A percentile compares a stretch with the other conserved stretches of the same genome.
phyloP scores from a whole-genome alignment of 2,113 vertebrate species.

The Nipponia nippon region DNA sequence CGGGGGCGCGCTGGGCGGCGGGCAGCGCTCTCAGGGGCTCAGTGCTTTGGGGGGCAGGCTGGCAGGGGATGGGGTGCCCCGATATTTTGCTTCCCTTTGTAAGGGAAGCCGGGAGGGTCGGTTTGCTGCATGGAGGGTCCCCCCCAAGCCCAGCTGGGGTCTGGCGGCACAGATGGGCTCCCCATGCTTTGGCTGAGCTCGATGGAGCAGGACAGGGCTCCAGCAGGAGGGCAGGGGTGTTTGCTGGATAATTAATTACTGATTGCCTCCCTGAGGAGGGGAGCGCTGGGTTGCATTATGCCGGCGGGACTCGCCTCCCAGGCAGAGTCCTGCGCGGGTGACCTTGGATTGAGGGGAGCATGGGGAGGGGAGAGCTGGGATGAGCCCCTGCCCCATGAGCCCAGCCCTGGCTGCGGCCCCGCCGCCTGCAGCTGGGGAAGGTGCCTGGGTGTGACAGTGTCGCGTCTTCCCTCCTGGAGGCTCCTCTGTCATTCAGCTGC shows the following conservation, averaged over 20 bases:
- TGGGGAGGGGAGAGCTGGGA: background rate
- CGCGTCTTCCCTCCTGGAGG: background rate
- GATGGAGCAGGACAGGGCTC: background rate
- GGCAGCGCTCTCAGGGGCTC: background rate
- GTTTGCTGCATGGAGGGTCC: background rate
- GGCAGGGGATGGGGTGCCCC: background rate
- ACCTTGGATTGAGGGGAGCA: background rate
- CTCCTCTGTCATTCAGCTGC: background rate
- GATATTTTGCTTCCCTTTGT: background rate
- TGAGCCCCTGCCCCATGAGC: background rate
- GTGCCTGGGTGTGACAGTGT: rapidly evolving
- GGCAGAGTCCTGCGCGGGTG: background rate
- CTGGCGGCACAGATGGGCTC: background rate
- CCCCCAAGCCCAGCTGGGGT: background rate
- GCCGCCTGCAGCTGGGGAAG: background rate
- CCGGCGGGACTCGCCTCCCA: rapidly evolving
- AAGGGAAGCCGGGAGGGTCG: background rate
- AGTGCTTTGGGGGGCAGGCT: background rate
- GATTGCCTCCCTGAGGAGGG: background rate
- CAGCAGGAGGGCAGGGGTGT: background rate
- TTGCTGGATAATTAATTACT: background rate
- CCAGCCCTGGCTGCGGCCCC: background rate
- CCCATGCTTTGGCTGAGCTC: background rate
- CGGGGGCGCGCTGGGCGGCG: background rate
- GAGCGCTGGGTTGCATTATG: background rate